Evolutionary conservation across 1,140 invertebrate species (phyloP), one percentile per base, ranked within the genome.

Genomic region (Lineus longissimus): DNA sequence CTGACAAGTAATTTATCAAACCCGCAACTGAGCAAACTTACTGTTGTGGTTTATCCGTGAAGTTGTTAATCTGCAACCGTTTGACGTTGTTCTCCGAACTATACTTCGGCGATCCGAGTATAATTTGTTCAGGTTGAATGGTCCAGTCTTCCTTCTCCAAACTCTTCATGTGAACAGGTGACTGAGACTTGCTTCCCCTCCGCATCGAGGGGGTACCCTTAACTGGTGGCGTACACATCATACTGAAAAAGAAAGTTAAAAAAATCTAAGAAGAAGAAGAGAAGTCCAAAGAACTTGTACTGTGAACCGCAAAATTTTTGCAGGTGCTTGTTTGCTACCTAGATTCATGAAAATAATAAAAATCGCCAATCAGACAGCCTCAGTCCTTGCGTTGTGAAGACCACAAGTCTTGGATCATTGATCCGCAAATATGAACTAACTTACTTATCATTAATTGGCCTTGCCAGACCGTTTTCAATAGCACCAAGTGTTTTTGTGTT

Each of bases 51-150:
- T 30, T n/a, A 11, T 51, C 60, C 6, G 41, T 47, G n/a, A 19
- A 29, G 47, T 61, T 61, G 30, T 27, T 30, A 4, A 61, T 17
- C 45, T 61, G 43, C 7, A 61, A 30, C 19, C 41, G 36, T 33
- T 59, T 59, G 6, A 59, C 27, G 29, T 56, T 30, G 22, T 27
- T 47, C 31, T 22, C 25, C 33, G n/a, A 23, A 54, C 25, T 27
- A 25, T 51, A 11, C 29, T 33, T 54, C n/a, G 22, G 17, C 1
- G 47, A 17, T 2, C 25, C 29, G 33, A 61, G 45, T n/a, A 61
- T 55, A 55, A 61, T 27, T 25, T 61, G 47, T 54, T 51, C 22
- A 11, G 60, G 60, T 19, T 61, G 56, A 25, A 61, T 61, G 1
- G 43, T 30, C 60, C 60, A 61, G 9, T 47, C 17, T 40, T 59